Conservation (phyloP, 2,113 vertebrate genomes). For the Amazona guildingii region DNA sequence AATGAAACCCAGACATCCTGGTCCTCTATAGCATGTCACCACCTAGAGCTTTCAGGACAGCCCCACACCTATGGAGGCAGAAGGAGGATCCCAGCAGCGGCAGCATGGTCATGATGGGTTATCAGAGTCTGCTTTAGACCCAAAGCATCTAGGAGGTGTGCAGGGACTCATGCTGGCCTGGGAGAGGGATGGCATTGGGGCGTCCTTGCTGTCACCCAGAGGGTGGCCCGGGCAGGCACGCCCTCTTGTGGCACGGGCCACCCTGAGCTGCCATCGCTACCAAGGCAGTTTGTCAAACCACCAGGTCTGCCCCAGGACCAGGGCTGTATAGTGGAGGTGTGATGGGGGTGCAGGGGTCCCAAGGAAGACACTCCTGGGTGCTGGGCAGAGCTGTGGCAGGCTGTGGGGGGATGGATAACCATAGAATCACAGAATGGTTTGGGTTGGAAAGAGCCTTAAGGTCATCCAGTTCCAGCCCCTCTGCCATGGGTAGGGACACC, state of each 20-base stretch:
- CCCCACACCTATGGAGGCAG: not conserved
- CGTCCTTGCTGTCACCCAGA: not conserved
- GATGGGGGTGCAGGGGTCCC: not conserved
- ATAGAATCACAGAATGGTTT: not conserved
- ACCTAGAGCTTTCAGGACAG: not conserved
- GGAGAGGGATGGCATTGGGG: not conserved
- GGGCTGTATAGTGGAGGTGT: not conserved
- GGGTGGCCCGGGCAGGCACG: not conserved
- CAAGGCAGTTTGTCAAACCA: rapidly evolving
- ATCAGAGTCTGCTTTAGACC: not conserved
- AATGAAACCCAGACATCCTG: not conserved
- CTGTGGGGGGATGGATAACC: not conserved
- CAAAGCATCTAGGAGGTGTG: not conserved
- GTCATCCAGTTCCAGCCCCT: not conserved
- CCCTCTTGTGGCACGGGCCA: not conserved
- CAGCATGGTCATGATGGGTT: not conserved
- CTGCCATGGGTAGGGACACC: not conserved
- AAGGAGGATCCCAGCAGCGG: not conserved
- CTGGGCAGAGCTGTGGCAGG: not conserved
- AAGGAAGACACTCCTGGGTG: not conserved
- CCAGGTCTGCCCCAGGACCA: not conserved
- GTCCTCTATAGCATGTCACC: not conserved
- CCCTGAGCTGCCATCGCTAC: not conserved
- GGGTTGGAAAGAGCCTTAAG: not conserved
- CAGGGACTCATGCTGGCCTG: not conserved